A percentile compares a stretch with the other conserved stretches of the same genome.
Evolutionary conservation across 2,113 vertebrate genomes (phyloP).

Genomic region (Caranx ignobilis): DNA sequence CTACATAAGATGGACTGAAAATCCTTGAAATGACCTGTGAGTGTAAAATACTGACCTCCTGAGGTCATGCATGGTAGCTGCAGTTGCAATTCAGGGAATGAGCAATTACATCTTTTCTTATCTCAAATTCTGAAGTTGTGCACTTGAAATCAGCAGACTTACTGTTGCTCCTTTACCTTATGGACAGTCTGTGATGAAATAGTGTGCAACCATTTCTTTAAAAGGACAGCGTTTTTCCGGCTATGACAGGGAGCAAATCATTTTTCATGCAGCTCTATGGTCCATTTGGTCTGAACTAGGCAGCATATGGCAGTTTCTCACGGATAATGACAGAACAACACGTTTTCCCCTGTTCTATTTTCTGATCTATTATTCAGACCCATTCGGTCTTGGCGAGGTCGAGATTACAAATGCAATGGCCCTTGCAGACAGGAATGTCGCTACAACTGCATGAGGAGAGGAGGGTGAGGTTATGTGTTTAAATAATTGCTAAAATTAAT

Average conservation of each 20-base stretch:
- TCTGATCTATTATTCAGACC: conserved; percentile 56
- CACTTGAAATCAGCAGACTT: conserved; percentile 17
- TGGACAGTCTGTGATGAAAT: conserved; percentile 48
- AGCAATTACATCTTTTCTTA: background rate
- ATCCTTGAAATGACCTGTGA: background rate
- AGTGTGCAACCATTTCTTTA: conserved; percentile 27
- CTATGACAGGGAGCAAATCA: conserved; percentile 28
- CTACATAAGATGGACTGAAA: background rate
- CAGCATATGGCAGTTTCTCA: conserved; percentile 45
- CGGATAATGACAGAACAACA: conserved; percentile 45
- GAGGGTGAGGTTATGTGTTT: conserved; percentile 14
- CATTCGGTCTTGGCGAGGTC: conserved; percentile 32
- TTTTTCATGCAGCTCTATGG: conserved; percentile 37
- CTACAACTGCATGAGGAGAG: conserved; percentile 20
- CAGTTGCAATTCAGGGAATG: conserved; percentile 20
- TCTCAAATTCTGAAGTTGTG: conserved; percentile 17
- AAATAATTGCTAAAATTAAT: conserved; percentile 47
- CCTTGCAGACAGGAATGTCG: conserved; percentile 50
- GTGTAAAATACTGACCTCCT: conserved; percentile 51
- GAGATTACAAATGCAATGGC: conserved; percentile 37
- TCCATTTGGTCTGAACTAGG: conserved; percentile 46
- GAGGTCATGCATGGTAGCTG: conserved; percentile 49
- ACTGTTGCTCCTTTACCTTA: conserved; percentile 24
- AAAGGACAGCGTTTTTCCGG: conserved; percentile 27
- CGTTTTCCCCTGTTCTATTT: conserved; percentile 47